Percentiles rank a stretch among this genome's conserved stretches.
These are phyloP conservation scores for Gymnobelideus leadbeateri DNA, from an alignment of 2,113 vertebrate genomes.

Conservation along the genomic window DNA sequence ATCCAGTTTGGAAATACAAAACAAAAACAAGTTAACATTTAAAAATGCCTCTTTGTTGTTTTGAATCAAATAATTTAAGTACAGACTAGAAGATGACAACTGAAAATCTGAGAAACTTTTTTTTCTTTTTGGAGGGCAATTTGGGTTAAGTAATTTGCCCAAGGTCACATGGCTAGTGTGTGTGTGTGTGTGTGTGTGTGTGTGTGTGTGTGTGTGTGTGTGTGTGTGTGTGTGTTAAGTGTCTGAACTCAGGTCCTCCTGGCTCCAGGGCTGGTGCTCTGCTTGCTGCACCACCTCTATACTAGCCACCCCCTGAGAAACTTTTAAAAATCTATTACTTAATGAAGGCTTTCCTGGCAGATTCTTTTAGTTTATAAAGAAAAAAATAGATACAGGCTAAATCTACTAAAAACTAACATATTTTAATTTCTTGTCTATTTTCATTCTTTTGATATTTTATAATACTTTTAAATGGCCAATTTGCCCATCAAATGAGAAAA, in stretches of 20 bases:
- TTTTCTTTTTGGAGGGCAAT: too few species aligned
- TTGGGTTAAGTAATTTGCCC: too few species aligned
- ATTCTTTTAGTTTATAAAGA: slow-evolving; percentile 25
- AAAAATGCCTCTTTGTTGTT: slow-evolving; percentile 43
- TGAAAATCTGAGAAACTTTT: background rate
- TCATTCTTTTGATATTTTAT: slow-evolving; percentile 13
- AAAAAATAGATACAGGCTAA: slow-evolving; percentile 10
- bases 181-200: too few species aligned
- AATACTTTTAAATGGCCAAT: background rate
- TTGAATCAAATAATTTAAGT: background rate
- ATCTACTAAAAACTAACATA: slow-evolving; percentile 22
- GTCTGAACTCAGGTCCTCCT: too few species aligned
- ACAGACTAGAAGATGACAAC: slow-evolving; percentile 28
- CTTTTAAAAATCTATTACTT: background rate
- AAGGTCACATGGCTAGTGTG: too few species aligned
- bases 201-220: too few species aligned
- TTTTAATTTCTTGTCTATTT: slow-evolving; percentile 40
- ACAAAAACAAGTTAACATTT: slow-evolving; percentile 30
- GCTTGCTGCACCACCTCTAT: too few species aligned
- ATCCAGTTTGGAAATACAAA: slow-evolving; percentile 35
- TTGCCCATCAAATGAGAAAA: background rate
- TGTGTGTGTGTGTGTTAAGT: too few species aligned
- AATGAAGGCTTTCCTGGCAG: background rate
- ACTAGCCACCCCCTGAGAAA: too few species aligned
- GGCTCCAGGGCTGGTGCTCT: too few species aligned